phyloP scores from a whole-genome alignment of 2,797 vertebrate species.

The Chiroxiphia lanceolata region DNA sequence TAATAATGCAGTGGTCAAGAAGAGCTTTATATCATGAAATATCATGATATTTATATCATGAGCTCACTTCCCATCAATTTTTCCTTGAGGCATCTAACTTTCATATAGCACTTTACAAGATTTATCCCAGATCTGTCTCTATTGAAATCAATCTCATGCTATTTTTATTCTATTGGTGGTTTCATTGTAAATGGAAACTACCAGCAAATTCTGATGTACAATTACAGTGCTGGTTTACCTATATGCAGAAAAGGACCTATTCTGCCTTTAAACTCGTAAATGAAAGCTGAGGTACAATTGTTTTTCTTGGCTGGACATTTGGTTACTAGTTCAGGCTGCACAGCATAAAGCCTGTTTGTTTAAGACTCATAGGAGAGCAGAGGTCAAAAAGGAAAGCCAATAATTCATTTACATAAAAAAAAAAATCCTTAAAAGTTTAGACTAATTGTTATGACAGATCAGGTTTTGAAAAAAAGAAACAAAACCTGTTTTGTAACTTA shows the following conservation, averaged over 20 bases:
- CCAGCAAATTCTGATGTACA: background rate
- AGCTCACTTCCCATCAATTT: background rate
- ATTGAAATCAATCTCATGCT: background rate
- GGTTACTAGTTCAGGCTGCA: constrained; percentile 15
- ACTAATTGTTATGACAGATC: background rate
- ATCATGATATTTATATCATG: no score
- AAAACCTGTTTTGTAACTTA: constrained; percentile 5
- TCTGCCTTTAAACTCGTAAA: constrained; percentile 19
- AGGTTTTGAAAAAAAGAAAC: constrained; percentile 9
- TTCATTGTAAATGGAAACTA: background rate
- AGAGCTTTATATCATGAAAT: background rate
- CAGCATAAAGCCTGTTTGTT: constrained; percentile 18
- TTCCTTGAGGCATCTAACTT: background rate
- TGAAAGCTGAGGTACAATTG: background rate
- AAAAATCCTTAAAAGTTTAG: background rate
- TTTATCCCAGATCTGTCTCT: background rate
- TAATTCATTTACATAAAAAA: background rate
- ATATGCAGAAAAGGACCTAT: background rate
- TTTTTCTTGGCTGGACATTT: constrained; percentile 37
- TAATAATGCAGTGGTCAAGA: background rate
- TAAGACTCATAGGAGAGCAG: background rate
- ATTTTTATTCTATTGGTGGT: background rate
- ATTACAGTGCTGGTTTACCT: background rate
- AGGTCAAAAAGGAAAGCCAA: background rate
- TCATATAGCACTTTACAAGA: background rate